Evolutionary conservation across 2,113 vertebrate genomes (phyloP), one percentile per base, ranked within the genome.

Genomic region (Platysternon megacephalum): DNA sequence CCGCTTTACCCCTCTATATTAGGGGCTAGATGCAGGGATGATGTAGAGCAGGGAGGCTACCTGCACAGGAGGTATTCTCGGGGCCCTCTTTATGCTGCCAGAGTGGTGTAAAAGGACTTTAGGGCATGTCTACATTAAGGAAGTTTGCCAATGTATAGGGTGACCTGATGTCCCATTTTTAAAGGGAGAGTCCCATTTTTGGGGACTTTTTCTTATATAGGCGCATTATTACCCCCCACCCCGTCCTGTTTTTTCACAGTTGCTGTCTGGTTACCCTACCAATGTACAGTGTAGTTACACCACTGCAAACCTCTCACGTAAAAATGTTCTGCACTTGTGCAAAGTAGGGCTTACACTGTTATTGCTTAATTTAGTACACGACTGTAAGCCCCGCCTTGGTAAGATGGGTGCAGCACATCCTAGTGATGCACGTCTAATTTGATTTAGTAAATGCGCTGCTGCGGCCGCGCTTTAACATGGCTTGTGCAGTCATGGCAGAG

Each of bases 1-100:
- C 39, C 32, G 49, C 32, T 9, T 8, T 17, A 35, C 16, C n/a
- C 21, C 26, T 5, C 0, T 0, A 14, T 6, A 3, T 61, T 74
- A 0, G 0, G 65, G 13, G 53, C 81, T 56, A 39, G 39, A 51
- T 21, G 8, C 35, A 4, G 11, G 29, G 8, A 52, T 22, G 17
- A 61, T 61, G 58, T 35, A 35, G 82, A 26, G 8, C 35, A 8
- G 44, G 7, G 12, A 3, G 12, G 29, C 44, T 6, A 11, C 11
- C 29, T 48, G 82, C 56, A n/a, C 10, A 49, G 56, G 82, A 35
- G 12, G 39, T 74, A 74, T 24, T 42, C 19, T 24, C 5, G 35
- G 44, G 44, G 14, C 14, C 53, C 53, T 42, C n/a, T 52, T 44
- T 29, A 11, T 55, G 14, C 32, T 26, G 58, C 58, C 56, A 74